Evolutionary conservation across 2,797 vertebrate genomes (phyloP).

Genomic region (Furcifer pardalis): DNA sequence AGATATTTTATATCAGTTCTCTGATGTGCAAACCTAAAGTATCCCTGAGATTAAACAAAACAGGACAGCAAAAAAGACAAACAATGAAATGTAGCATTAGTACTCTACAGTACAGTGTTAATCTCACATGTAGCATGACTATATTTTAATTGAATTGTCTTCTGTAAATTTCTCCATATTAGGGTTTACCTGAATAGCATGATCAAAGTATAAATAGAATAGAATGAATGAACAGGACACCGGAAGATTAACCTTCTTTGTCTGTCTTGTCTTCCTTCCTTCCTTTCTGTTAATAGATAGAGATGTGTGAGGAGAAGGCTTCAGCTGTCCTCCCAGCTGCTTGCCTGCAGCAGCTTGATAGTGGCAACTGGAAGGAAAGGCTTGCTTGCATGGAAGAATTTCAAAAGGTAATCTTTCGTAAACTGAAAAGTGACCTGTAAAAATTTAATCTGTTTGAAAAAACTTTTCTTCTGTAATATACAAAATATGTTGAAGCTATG

Average conservation of each 20-base stretch:
- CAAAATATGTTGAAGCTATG: not conserved
- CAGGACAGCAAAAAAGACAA: no score
- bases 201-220: not conserved
- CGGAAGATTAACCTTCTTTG: slow-evolving; percentile 21
- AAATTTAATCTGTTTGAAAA: not conserved
- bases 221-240: not conserved
- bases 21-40: not conserved
- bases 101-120: not conserved
- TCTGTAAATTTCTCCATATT: not conserved
- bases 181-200: not conserved
- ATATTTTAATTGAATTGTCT: not conserved
- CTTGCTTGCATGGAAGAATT: slow-evolving; percentile 98
- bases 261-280: not conserved
- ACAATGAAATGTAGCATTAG: not conserved
- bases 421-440: not conserved
- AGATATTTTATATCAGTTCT: not conserved
- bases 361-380: slow-evolving; percentile 96
- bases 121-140: not conserved
- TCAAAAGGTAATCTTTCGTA: slow-evolving; percentile 83
- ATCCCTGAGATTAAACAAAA: not conserved
- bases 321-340: slow-evolving; percentile 88
- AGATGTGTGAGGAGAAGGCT: slow-evolving; percentile 93
- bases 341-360: slow-evolving; percentile 92
- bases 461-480: not conserved
- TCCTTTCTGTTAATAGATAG: slow-evolving; percentile 77